phyloP scores from a whole-genome alignment of 2,113 vertebrate genomes.

The Xenopus laevis region DNA sequence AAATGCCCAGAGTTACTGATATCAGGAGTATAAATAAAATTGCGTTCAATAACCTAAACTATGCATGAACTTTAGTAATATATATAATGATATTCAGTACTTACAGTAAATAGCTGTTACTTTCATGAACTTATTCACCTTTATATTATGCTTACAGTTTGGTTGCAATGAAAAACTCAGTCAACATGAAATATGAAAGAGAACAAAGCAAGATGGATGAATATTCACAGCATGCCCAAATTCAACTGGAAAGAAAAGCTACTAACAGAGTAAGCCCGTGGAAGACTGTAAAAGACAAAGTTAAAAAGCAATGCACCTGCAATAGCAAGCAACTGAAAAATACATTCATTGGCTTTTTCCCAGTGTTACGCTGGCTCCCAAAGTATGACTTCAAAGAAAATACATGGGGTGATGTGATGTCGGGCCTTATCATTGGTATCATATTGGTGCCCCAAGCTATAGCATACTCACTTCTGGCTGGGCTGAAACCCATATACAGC shows the following conservation, averaged over 20 bases:
- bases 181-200: slow-evolving; percentile 46
- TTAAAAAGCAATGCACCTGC: slow-evolving; percentile 67
- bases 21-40: too few species aligned
- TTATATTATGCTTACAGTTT: neutral
- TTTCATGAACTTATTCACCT: slow-evolving; percentile 8
- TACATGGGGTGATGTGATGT: slow-evolving; percentile 85
- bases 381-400: slow-evolving; percentile 82
- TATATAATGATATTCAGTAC: too few species aligned
- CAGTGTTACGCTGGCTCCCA: slow-evolving; percentile 82
- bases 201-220: slow-evolving; percentile 50
- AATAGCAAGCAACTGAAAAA: slow-evolving; percentile 60
- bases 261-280: slow-evolving; percentile 50
- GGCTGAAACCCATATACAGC: slow-evolving; percentile 87
- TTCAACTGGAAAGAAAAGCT: slow-evolving; percentile 69
- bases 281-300: slow-evolving; percentile 64
- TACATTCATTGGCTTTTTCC: slow-evolving; percentile 74
- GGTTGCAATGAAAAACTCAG: slow-evolving; percentile 45
- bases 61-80: too few species aligned
- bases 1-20: too few species aligned
- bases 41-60: too few species aligned
- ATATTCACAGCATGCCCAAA: slow-evolving; percentile 45
- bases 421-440: slow-evolving; percentile 88
- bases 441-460: slow-evolving; percentile 95
- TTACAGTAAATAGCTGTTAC: too few species aligned
- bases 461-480: slow-evolving; percentile 90